Evolutionary conservation across 2,113 vertebrate genomes (phyloP).

Genomic region (Cheilinus undulatus): DNA sequence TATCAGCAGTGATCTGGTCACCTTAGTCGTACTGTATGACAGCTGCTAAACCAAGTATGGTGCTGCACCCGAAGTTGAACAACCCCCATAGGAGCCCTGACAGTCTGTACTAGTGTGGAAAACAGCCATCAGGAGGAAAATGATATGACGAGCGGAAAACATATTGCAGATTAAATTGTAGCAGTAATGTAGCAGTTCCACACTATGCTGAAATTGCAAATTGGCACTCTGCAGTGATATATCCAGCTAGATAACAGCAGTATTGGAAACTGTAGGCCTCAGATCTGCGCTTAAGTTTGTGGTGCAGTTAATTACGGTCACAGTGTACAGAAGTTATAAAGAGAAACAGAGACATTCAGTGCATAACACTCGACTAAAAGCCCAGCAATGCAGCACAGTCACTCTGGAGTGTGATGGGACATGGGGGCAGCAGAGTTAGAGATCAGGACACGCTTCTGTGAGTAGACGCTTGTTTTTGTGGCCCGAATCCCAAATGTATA

Average conservation of each 20-base stretch:
- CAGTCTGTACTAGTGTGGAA: constrained; percentile 14
- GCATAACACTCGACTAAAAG: constrained; percentile 44
- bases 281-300: constrained; percentile 55
- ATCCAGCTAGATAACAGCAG: constrained; percentile 39
- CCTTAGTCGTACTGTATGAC: constrained; percentile 15
- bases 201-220: constrained; percentile 50
- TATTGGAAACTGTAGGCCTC: constrained; percentile 42
- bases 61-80: constrained; percentile 2
- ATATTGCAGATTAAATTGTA: constrained; percentile 24
- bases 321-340: constrained; percentile 37
- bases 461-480: constrained; percentile 44
- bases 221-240: constrained; percentile 23
- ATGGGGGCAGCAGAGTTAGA: constrained; percentile 34
- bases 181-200: constrained; percentile 38
- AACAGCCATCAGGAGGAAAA: constrained; percentile 49
- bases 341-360: constrained; percentile 21
- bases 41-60: constrained; percentile 20
- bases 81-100: constrained; percentile 12
- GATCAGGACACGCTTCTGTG: constrained; percentile 57
- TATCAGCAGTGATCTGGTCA: constrained; percentile 23
- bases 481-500: constrained; percentile 47
- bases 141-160: constrained; percentile 34
- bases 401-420: constrained; percentile 47
- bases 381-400: constrained; percentile 34
- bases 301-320: constrained; percentile 55